Evolutionary conservation across 2,113 vertebrate species (phyloP), one percentile per base, ranked within the genome.

Genomic region (Acrocephalus arundinaceus): DNA sequence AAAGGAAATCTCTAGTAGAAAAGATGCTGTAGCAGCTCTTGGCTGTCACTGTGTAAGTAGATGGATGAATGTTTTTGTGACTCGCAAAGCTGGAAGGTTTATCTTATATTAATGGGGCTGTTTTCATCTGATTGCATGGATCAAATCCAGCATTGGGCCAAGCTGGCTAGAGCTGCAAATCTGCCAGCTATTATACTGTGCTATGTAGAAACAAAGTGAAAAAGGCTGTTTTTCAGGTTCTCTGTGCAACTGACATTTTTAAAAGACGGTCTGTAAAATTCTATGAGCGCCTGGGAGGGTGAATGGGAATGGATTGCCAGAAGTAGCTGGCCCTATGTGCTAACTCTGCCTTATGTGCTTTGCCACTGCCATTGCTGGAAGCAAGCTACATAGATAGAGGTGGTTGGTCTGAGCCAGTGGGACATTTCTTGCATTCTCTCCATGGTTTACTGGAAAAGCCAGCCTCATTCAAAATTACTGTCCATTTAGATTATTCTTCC

Each of bases 141-240:
- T 92, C 39, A 92, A 85, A 78, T 93, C 93, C 89, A 96, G 35
- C 43, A 43, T 96, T 96, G 97, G 85, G 77, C 52, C 67, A 49
- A 57, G 43, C 58, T 72, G 51, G 37, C 67, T 88, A 28, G 28
- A 59, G 46, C 54, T 87, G 46, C 71, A 93, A 87, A 95, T 94
- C 37, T 92, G 70, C 83, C 74, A 87, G 24, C 65, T 91, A 7
- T 85, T 73, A 55, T 31, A 76, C 25, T 74, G 25, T 83, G 12
- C n/a, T 91, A 43, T 91, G 88, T 83, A 77, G 27, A 83, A 95
- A 89, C 61, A 81, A 65, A 92, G 62, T 41, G 49, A 24, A 86
- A 94, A 66, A 39, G 12, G 19, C 10, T 85, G 25, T 10, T 63
- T 41, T 84, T 54, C 63, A 46, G 72, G 30, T 87, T 80, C 57